Evolutionary conservation across 2,888 invertebrate genomes (phyloP).

Genomic region (Drosophila subquinaria): DNA sequence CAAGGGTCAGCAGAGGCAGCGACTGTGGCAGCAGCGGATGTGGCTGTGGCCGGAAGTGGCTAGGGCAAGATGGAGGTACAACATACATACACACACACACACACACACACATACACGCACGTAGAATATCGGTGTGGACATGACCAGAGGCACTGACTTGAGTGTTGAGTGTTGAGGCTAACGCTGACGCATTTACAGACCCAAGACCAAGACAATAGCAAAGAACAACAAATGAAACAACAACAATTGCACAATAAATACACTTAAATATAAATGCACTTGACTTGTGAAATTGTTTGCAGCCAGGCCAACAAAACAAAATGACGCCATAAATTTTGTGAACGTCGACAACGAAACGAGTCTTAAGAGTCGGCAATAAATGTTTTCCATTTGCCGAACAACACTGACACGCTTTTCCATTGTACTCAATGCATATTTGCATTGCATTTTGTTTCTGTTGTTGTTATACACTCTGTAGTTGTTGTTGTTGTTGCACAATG

Average conservation of each 20-base stretch:
- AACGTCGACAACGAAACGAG: constrained; percentile 59
- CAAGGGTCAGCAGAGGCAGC: constrained; percentile 55
- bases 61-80: constrained; percentile 27
- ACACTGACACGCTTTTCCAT: constrained; percentile 60
- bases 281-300: constrained; percentile 68
- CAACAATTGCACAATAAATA: constrained; percentile 27
- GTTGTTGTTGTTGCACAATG: constrained; percentile 15
- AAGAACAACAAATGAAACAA: constrained; percentile 5
- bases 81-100: constrained; percentile 29
- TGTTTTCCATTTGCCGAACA: constrained; percentile 65
- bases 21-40: constrained; percentile 48
- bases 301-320: constrained; percentile 56
- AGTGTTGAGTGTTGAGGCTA: constrained; percentile 79
- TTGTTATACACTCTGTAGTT: background rate
- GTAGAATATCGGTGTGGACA: constrained; percentile 17
- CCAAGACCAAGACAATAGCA: constrained; percentile 30
- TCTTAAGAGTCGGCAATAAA: constrained; percentile 74
- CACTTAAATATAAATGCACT: constrained; percentile 73
- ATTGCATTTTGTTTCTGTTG: constrained; percentile 24
- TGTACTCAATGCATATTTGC: constrained; percentile 48
- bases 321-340: constrained; percentile 72
- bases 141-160: constrained; percentile 37
- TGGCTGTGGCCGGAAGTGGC: constrained; percentile 64
- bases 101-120: constrained; percentile 1
- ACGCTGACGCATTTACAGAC: constrained; percentile 66